These are phyloP conservation scores for Coranthus polyacanthus DNA, from an alignment of 2,797 vertebrate genomes.

Conservation along the genomic window DNA sequence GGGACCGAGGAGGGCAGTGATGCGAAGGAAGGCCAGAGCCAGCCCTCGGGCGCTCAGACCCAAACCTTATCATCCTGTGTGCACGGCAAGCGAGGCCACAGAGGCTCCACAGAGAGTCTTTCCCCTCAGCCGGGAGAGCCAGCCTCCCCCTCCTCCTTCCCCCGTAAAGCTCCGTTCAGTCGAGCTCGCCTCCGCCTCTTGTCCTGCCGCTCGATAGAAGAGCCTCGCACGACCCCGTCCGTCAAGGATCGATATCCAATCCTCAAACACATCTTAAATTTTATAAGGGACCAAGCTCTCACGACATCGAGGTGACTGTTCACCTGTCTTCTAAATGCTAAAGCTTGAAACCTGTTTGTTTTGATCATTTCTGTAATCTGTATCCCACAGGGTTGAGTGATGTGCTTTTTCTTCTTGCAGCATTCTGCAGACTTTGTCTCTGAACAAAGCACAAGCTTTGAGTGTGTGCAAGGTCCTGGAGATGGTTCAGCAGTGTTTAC, in stretches of 20 bases:
- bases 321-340: no score
- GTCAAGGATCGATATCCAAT: constrained; percentile 93
- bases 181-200: constrained; percentile 94
- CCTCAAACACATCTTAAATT: constrained; percentile 91
- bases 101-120: constrained; percentile 80
- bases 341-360: neutral
- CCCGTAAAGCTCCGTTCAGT: constrained; percentile 88
- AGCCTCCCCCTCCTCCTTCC: constrained; percentile 87
- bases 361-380: neutral
- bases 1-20: constrained; percentile 46
- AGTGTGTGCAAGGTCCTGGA: constrained; percentile 91
- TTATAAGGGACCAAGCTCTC: constrained; percentile 93
- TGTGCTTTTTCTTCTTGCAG: constrained; percentile 71
- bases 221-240: constrained; percentile 86
- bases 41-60: constrained; percentile 41
- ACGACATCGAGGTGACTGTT: constrained; percentile 89
- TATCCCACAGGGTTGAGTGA: neutral
- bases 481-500: constrained; percentile 89
- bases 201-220: constrained; percentile 94
- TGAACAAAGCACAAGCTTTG: constrained; percentile 92
- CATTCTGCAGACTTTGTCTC: constrained; percentile 91
- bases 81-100: constrained; percentile 65
- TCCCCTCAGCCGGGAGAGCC: constrained; percentile 83
- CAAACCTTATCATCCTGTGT: constrained; percentile 61
- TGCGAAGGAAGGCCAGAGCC: constrained; percentile 31